A percentile compares a stretch with the other conserved stretches of the same genome.
These are phyloP conservation scores for Oncorhynchus keta DNA, from an alignment of 2,113 vertebrate species.

Conservation along the genomic window DNA sequence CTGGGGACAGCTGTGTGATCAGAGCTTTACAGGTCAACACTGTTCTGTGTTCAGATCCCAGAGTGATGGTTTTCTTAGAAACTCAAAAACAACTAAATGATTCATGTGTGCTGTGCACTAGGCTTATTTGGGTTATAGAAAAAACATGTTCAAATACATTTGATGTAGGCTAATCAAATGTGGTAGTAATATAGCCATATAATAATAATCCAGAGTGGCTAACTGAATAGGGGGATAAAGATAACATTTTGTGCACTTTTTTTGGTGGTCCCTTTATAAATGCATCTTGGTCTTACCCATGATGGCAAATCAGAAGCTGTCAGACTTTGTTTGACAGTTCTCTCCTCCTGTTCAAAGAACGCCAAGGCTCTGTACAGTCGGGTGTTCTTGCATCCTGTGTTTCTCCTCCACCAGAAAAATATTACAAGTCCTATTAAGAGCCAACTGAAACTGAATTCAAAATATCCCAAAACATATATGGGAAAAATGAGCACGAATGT, in stretches of 20 bases:
- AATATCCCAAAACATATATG: constrained; percentile 88
- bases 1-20: constrained; percentile 63
- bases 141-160: constrained; percentile 11
- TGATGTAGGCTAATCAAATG: not conserved
- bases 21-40: constrained; percentile 60
- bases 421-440: constrained; percentile 83
- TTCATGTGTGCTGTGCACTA: not conserved
- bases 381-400: constrained; percentile 72
- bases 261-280: not conserved
- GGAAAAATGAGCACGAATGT: constrained; percentile 88
- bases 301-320: constrained; percentile 84
- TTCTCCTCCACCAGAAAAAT: constrained; percentile 82
- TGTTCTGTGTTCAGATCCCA: constrained; percentile 35
- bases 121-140: not conserved
- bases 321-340: constrained; percentile 68
- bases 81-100: constrained; percentile 23
- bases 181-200: too few relatives aligned
- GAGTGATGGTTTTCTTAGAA: constrained; percentile 56
- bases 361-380: constrained; percentile 80
- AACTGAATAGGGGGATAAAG: too few relatives aligned
- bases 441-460: constrained; percentile 96
- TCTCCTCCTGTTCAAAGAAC: constrained; percentile 88
- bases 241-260: too few relatives aligned
- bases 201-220: not conserved
- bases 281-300: constrained; percentile 84